These are phyloP conservation scores for Corythornis leucogaster DNA, from an alignment of 2,797 vertebrate species.

Conservation along the genomic window DNA sequence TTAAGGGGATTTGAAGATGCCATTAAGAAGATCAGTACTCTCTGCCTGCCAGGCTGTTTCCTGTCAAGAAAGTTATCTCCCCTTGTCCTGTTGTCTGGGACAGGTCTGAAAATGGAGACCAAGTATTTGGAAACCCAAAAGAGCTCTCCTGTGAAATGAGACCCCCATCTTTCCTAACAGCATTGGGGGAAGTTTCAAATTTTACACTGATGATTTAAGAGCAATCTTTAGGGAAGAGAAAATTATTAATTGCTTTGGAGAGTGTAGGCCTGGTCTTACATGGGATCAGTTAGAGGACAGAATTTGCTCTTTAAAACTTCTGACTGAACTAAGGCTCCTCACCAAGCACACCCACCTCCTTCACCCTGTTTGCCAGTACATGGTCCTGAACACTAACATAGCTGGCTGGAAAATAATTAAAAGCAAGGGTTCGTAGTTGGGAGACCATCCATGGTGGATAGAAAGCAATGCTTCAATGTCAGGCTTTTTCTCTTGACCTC, in stretches of 20 bases:
- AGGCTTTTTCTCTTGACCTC: not conserved
- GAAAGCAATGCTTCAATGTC: not conserved
- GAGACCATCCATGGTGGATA: not conserved
- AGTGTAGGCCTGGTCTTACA: not conserved
- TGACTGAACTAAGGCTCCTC: not conserved
- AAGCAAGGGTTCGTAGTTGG: not conserved
- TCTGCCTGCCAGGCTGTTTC: slow-evolving; percentile 21
- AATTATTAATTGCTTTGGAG: not conserved
- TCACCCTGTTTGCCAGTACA: not conserved
- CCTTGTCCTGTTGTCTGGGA: not conserved
- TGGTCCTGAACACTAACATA: not conserved
- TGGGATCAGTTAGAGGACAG: not conserved
- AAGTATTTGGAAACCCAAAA: not conserved
- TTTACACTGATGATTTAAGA: not conserved
- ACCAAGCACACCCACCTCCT: not conserved
- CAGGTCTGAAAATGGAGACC: not conserved
- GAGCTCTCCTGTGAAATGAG: not conserved
- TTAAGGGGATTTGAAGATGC: slow-evolving; percentile 30
- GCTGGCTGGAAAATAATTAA: not conserved
- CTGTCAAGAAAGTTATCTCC: not conserved
- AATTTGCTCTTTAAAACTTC: not conserved
- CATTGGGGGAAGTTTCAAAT: not conserved
- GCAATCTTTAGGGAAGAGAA: not conserved
- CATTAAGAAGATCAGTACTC: slow-evolving; percentile 38
- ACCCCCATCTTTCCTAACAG: not conserved